Evolutionary conservation across 2,888 invertebrate species (phyloP).

Genomic region (Drosophila cyrtoloma): DNA sequence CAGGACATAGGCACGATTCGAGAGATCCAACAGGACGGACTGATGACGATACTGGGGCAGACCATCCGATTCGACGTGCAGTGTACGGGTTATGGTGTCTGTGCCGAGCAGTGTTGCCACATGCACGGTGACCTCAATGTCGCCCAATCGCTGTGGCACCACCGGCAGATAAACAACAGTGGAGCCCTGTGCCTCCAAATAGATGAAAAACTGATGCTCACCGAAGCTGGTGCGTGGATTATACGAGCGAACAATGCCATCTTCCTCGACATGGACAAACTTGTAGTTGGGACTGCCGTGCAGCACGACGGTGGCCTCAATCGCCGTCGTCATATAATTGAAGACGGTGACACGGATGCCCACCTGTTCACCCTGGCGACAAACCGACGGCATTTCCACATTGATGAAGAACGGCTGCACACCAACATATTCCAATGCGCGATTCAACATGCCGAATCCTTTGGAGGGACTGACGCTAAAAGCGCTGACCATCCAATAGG

Average conservation of each 20-base stretch:
- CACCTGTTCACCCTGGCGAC: constrained; percentile 96
- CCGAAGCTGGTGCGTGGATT: constrained; percentile 95
- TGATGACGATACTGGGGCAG: constrained; percentile 96
- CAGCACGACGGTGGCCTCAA: constrained; percentile 95
- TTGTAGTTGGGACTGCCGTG: constrained; percentile 94
- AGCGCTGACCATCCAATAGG: constrained; percentile 96
- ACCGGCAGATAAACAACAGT: constrained; percentile 95
- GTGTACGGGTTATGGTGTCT: constrained; percentile 88
- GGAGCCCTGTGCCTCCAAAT: constrained; percentile 91
- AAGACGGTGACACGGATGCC: constrained; percentile 96
- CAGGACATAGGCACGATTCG: constrained; percentile 95
- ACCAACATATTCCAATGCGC: constrained; percentile 94
- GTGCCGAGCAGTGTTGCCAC: constrained; percentile 91
- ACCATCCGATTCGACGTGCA: constrained; percentile 94
- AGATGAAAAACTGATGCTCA: constrained; percentile 97
- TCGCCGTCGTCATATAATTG: constrained; percentile 94
- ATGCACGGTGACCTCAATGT: constrained; percentile 90
- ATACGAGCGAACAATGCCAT: constrained; percentile 94
- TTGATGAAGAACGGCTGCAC: constrained; percentile 97
- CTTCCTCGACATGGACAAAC: constrained; percentile 95
- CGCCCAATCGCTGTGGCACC: constrained; percentile 92
- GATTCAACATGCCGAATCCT: constrained; percentile 94
- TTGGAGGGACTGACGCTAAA: constrained; percentile 94
- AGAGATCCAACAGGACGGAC: constrained; percentile 95
- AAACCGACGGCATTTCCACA: constrained; percentile 94